These are phyloP conservation scores for Sphenopsis melanotis DNA, from an alignment of 2,797 vertebrate genomes.

Conservation along the genomic window DNA sequence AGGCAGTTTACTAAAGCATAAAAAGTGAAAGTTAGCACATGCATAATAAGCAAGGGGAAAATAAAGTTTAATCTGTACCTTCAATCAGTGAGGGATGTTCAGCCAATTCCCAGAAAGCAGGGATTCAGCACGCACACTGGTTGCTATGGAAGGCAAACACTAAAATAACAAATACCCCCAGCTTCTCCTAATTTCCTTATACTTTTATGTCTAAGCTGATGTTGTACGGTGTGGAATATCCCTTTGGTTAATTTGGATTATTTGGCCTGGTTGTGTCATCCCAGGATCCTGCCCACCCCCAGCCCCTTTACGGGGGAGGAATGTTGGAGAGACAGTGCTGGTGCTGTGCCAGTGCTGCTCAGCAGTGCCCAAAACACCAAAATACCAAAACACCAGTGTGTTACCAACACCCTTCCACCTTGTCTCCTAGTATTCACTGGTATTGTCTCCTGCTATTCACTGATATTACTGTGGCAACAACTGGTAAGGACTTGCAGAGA, in stretches of 20 bases:
- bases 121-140: fast-evolving
- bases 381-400: fast-evolving
- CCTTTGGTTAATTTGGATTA: not conserved
- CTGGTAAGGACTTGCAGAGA: not conserved
- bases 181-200: not conserved
- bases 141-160: not conserved
- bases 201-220: not conserved
- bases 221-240: fast-evolving
- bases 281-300: not conserved
- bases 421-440: no score
- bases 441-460: no score
- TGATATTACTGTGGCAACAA: no score
- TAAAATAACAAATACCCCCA: not conserved
- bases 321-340: not conserved
- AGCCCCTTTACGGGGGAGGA: not conserved
- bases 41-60: not conserved
- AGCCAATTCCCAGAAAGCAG: not conserved
- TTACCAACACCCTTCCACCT: not conserved
- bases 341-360: not conserved
- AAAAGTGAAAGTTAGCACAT: no score
- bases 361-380: not conserved
- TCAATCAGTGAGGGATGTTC: not conserved
- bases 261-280: not conserved
- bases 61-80: not conserved
- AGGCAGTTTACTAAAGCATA: not conserved